Percentiles rank a stretch among this genome's conserved stretches.
These are phyloP conservation scores for Melospiza georgiana DNA, from an alignment of 2,113 vertebrate genomes.

Conservation along the genomic window DNA sequence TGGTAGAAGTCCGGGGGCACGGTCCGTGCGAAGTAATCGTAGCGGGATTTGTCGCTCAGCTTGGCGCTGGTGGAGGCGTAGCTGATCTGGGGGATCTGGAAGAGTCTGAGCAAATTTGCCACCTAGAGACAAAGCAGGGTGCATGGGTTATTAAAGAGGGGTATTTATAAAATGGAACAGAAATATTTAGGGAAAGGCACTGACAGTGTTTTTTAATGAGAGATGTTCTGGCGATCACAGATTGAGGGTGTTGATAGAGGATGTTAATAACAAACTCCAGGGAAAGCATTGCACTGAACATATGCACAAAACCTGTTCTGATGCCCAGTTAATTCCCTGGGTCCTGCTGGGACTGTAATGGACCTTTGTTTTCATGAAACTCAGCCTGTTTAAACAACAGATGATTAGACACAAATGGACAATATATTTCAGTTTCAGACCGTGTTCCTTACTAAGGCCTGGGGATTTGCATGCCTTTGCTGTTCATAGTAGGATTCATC, in stretches of 20 bases:
- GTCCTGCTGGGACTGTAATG: background rate
- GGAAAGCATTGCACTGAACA: background rate
- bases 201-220: background rate
- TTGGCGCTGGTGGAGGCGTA: constrained; percentile 98
- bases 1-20: constrained; percentile 98
- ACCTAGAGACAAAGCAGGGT: constrained; percentile 75
- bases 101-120: constrained; percentile 94
- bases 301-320: background rate
- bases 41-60: constrained; percentile 95
- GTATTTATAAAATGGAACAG: background rate
- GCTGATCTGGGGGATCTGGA: constrained; percentile 99
- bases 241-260: background rate
- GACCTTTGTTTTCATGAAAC: background rate
- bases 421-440: background rate
- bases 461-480: background rate
- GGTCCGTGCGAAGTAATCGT: constrained; percentile 94
- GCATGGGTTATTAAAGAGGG: background rate
- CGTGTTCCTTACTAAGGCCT: background rate
- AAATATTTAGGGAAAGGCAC: background rate
- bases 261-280: background rate
- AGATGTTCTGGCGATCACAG: background rate
- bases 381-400: background rate
- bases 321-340: background rate
- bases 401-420: background rate
- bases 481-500: background rate